phyloP scores from a whole-genome alignment of 1,140 invertebrate genomes.

The Protaetia brevitarsis region DNA sequence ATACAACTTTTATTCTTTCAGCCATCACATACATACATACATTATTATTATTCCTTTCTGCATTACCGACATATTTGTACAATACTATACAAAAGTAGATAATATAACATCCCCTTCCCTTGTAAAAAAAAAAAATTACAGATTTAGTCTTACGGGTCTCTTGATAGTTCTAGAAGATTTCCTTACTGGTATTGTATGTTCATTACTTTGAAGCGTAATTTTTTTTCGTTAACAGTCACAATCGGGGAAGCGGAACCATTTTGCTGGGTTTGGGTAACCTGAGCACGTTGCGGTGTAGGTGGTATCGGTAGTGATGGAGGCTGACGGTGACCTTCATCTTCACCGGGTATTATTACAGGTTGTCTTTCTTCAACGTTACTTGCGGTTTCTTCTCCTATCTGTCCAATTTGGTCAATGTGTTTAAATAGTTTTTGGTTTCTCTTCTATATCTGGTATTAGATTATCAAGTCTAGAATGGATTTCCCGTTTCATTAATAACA shows the following conservation, averaged over 20 bases:
- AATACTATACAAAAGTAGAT: constrained; percentile 6
- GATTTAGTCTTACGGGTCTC: background rate
- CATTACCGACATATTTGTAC: background rate
- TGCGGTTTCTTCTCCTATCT: background rate
- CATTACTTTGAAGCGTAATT: no score
- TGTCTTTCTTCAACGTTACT: background rate
- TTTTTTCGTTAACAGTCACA: background rate
- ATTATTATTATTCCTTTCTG: background rate
- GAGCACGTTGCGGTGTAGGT: no score
- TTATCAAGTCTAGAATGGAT: no score
- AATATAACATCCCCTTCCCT: constrained; percentile 1
- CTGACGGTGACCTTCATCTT: no score
- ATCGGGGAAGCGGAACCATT: background rate
- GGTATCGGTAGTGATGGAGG: no score
- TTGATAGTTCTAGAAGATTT: no score
- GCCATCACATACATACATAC: no score
- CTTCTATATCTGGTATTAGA: no score
- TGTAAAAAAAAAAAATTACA: background rate
- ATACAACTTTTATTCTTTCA: no score
- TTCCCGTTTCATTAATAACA: no score
- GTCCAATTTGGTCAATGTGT: background rate
- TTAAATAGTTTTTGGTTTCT: background rate
- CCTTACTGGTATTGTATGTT: no score
- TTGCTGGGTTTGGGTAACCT: constrained; percentile 3
- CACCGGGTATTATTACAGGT: no score